Percentiles rank a stretch among this genome's conserved stretches.
phyloP scores from a whole-genome alignment of 2,888 invertebrate species.

The Teinopalpus imperialis region DNA sequence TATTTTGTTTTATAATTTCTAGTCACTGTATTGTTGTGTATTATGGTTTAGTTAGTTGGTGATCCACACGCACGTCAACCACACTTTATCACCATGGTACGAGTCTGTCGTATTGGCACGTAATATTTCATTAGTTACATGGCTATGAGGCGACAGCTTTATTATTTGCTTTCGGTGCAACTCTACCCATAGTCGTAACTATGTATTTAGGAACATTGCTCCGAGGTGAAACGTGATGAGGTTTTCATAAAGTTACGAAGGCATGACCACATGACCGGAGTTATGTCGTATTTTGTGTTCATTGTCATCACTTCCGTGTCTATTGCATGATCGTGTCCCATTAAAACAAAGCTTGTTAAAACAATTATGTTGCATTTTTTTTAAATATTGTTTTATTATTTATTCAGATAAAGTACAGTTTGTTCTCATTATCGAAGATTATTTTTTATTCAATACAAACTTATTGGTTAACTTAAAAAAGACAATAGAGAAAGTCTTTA shows the following conservation, averaged over 20 bases:
- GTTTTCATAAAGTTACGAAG: constrained; percentile 34
- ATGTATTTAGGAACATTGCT: constrained; percentile 41
- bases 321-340: constrained; percentile 27
- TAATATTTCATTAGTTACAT: constrained; percentile 46
- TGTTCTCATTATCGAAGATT: too few species aligned
- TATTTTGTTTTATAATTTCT: constrained; percentile 25
- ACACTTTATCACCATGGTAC: constrained; percentile 65
- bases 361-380: too few species aligned
- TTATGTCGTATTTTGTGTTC: constrained; percentile 14
- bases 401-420: too few species aligned
- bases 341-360: constrained; percentile 22
- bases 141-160: constrained; percentile 54
- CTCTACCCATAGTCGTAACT: constrained; percentile 38
- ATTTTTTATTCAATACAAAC: too few species aligned
- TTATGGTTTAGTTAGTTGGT: constrained; percentile 65
- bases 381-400: too few species aligned
- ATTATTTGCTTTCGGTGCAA: constrained; percentile 53
- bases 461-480: background rate
- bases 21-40: constrained; percentile 39
- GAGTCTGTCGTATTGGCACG: constrained; percentile 45
- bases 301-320: constrained; percentile 22
- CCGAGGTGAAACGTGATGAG: constrained; percentile 44
- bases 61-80: constrained; percentile 70
- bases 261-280: constrained; percentile 21
- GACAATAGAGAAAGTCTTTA: background rate